phyloP scores from a whole-genome alignment of 2,113 vertebrate species.

The Rattus rattus region DNA sequence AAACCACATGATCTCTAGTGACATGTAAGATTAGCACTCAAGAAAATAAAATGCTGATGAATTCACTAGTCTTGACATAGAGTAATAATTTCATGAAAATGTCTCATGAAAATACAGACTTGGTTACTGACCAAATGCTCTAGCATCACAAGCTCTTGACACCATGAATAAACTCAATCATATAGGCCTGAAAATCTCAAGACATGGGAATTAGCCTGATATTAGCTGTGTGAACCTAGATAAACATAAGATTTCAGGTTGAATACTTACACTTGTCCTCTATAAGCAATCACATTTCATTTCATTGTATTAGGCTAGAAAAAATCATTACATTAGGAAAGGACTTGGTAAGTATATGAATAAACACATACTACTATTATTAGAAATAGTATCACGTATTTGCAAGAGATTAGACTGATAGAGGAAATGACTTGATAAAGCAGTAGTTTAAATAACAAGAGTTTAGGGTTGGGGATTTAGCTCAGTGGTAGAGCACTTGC shows the following conservation, averaged over 20 bases:
- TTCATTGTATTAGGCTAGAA: neutral
- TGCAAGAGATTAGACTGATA: too few relatives aligned
- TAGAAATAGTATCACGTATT: too few relatives aligned
- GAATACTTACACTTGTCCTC: neutral
- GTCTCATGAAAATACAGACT: neutral
- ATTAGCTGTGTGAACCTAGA: too few relatives aligned
- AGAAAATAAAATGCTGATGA: neutral
- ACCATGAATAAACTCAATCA: too few relatives aligned
- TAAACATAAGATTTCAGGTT: neutral
- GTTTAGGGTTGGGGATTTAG: too few relatives aligned
- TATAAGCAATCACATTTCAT: neutral
- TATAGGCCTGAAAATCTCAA: neutral
- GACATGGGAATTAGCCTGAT: too few relatives aligned
- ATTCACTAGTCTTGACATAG: neutral
- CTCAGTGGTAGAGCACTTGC: too few relatives aligned
- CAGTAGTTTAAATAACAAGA: neutral
- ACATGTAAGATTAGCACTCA: neutral
- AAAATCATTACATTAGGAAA: neutral
- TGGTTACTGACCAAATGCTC: neutral
- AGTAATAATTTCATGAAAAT: too few relatives aligned
- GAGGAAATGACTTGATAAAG: neutral
- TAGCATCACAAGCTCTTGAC: neutral
- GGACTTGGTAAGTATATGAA: neutral
- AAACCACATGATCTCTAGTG: neutral
- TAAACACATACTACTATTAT: too few relatives aligned